These are phyloP conservation scores for Aporophyla lueneburgensis DNA, from an alignment of 2,888 invertebrate species.

Conservation along the genomic window DNA sequence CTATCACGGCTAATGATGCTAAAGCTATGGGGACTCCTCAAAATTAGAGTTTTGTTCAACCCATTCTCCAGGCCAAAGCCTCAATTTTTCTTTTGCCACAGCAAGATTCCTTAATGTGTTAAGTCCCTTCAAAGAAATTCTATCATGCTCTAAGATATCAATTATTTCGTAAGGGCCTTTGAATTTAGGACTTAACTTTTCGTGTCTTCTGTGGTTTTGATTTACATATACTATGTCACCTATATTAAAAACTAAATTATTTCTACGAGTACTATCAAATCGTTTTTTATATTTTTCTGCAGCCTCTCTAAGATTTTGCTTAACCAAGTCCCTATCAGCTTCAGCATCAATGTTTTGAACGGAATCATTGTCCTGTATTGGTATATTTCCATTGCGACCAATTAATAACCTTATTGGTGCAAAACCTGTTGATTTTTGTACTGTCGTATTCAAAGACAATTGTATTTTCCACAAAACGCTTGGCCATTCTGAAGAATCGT, in stretches of 20 bases:
- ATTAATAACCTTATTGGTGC: constrained; percentile 16
- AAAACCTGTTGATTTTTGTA: constrained; percentile 27
- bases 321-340: constrained; percentile 15
- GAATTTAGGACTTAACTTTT: too few relatives aligned
- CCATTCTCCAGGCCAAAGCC: constrained; percentile 14
- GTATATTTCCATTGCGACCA: constrained; percentile 15
- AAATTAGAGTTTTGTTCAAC: constrained; percentile 3
- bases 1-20: not conserved
- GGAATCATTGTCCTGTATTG: constrained; percentile 1
- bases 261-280: constrained; percentile 21
- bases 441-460: constrained; percentile 11
- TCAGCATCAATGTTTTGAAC: constrained; percentile 7
- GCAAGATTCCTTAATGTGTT: constrained; percentile 6
- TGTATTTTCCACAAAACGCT: constrained; percentile 16
- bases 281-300: constrained; percentile 9
- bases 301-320: not conserved
- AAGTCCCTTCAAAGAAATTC: constrained; percentile 6
- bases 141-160: too few relatives aligned
- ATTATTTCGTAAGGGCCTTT: too few relatives aligned
- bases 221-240: not conserved
- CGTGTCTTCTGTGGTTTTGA: too few relatives aligned
- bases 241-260: constrained; percentile 15
- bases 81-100: constrained; percentile 23
- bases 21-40: constrained; percentile 3
- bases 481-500: constrained; percentile 31